phyloP scores from a whole-genome alignment of 2,797 vertebrate genomes.

The Phylloscopus collybita region DNA sequence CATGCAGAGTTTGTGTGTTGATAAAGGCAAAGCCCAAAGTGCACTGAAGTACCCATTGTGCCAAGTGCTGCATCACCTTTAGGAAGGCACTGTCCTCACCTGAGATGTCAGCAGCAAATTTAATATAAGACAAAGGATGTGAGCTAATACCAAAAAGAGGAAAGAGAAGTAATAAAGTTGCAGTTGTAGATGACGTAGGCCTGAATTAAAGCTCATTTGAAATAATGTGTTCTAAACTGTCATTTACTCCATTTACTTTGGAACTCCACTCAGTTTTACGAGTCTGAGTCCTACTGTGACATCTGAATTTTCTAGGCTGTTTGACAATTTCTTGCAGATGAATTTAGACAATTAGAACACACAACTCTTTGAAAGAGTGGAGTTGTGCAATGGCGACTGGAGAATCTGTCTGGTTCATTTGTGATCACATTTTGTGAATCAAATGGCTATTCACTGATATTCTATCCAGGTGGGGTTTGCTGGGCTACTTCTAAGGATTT shows the following conservation, averaged over 20 bases:
- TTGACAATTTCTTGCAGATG: neutral
- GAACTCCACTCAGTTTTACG: neutral
- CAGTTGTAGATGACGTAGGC: neutral
- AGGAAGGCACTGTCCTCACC: neutral
- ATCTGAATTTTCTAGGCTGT: neutral
- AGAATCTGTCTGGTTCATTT: neutral
- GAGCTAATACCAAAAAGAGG: neutral
- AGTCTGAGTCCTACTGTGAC: neutral
- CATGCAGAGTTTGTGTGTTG: neutral
- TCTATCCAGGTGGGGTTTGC: fast-evolving
- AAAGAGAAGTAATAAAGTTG: neutral
- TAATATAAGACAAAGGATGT: neutral
- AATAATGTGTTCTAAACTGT: neutral
- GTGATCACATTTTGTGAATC: neutral
- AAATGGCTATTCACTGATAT: neutral
- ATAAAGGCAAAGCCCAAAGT: neutral
- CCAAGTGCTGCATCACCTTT: neutral
- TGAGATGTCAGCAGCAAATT: neutral
- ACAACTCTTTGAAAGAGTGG: neutral
- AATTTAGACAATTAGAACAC: neutral
- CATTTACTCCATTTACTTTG: neutral
- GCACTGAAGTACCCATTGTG: neutral
- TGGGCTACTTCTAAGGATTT: neutral
- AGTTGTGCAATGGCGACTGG: neutral
- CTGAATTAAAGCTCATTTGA: neutral